phyloP scores from a whole-genome alignment of 2,113 vertebrate genomes.

The Dromas ardeola region DNA sequence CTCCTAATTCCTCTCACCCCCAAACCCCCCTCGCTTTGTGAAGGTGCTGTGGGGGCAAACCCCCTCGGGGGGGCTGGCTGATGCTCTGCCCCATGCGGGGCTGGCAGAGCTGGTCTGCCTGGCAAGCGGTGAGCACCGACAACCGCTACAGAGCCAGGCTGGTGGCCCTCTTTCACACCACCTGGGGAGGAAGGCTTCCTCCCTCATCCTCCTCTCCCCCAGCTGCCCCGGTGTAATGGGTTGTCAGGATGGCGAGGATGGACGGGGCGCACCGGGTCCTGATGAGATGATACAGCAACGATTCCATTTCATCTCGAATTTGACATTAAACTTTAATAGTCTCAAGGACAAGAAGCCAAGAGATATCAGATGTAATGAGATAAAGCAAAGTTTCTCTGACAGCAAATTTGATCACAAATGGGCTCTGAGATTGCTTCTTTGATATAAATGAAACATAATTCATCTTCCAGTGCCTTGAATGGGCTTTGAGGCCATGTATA shows the following conservation, averaged over 20 bases:
- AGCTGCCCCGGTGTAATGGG: constrained; percentile 68
- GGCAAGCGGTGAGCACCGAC: neutral
- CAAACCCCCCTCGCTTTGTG: fast-evolving
- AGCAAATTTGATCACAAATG: constrained; percentile 87
- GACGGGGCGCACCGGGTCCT: constrained; percentile 68
- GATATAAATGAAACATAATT: constrained; percentile 87
- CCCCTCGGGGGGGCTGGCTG: neutral
- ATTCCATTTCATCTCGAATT: constrained; percentile 84
- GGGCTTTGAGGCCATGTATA: constrained; percentile 72
- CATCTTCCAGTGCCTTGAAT: constrained; percentile 77
- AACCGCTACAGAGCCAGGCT: neutral
- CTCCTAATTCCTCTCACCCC: fast-evolving
- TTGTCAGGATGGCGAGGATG: constrained; percentile 74
- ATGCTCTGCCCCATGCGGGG: neutral
- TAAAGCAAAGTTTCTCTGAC: constrained; percentile 86
- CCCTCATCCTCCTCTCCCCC: neutral
- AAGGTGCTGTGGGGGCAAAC: fast-evolving
- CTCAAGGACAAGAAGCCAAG: constrained; percentile 85
- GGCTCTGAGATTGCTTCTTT: constrained; percentile 83
- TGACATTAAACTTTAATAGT: constrained; percentile 86
- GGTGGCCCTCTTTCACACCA: neutral
- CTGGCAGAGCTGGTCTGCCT: neutral
- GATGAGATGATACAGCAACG: constrained; percentile 80
- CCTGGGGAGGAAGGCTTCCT: neutral
- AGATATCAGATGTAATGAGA: constrained; percentile 85